Percentiles rank a stretch among this genome's conserved stretches.
phyloP scores from a whole-genome alignment of 92 coral and sea anemone species.

The Parazoanthus darwini region DNA sequence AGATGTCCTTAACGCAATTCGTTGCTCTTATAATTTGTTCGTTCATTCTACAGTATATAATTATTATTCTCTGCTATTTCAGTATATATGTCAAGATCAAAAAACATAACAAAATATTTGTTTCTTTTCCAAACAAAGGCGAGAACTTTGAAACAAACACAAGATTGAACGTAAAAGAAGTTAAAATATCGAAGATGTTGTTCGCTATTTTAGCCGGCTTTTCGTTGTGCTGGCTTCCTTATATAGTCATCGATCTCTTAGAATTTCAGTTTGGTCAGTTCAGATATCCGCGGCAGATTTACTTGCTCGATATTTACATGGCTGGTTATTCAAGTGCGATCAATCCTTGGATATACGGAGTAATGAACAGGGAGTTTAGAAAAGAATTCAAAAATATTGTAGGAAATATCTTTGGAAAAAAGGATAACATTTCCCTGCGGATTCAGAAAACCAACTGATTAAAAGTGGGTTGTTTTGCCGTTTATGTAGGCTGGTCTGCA shows the following conservation, averaged over 20 bases:
- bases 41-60: background rate
- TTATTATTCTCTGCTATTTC: background rate
- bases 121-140: background rate
- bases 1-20: constrained; percentile 5
- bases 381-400: background rate
- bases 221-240: constrained; percentile 17
- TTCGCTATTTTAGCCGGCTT: constrained; percentile 8
- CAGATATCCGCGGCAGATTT: background rate
- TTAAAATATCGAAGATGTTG: constrained; percentile 5
- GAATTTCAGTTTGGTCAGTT: constrained; percentile 13
- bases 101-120: constrained; percentile 17
- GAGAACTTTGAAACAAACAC: background rate
- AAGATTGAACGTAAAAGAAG: constrained; percentile 7
- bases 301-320: constrained; percentile 21
- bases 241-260: background rate
- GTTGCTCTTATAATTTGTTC: background rate
- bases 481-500: too few species aligned
- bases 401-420: background rate
- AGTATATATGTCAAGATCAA: constrained; percentile 1
- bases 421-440: background rate
- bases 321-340: constrained; percentile 24
- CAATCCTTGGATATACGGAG: constrained; percentile 27
- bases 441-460: background rate
- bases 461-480: background rate
- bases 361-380: constrained; percentile 17